Percentiles rank a stretch among this genome's conserved stretches.
These are phyloP conservation scores for Hymenopus coronatus DNA, from an alignment of 2,888 invertebrate genomes.

Conservation along the genomic window DNA sequence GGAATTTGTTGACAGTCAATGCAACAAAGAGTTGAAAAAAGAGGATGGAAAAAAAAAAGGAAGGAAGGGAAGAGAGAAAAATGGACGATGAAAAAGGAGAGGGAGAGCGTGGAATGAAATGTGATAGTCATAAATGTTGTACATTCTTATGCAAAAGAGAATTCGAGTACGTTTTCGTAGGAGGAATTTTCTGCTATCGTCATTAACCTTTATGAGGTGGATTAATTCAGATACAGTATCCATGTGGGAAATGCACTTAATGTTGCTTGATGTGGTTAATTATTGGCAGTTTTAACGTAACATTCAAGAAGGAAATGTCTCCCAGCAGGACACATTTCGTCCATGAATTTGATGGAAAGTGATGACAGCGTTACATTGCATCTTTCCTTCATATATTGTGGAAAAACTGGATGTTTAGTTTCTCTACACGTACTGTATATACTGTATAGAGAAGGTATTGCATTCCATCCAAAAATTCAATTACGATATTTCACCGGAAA, in stretches of 20 bases:
- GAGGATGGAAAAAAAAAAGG: neutral
- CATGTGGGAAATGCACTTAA: neutral
- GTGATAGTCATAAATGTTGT: neutral
- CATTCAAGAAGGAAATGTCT: no score
- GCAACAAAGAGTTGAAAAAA: neutral
- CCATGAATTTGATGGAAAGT: no score
- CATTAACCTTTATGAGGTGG: neutral
- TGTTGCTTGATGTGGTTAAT: no score
- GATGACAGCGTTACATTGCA: no score
- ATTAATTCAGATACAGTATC: neutral
- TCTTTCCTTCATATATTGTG: no score
- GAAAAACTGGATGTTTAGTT: no score
- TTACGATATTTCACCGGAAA: no score
- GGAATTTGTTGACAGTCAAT: conserved; percentile 15
- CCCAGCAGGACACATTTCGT: no score
- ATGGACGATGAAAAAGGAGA: neutral
- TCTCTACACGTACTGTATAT: no score
- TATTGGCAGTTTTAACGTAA: no score
- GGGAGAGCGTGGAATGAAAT: neutral
- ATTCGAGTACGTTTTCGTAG: neutral
- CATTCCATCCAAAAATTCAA: no score
- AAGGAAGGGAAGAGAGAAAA: neutral
- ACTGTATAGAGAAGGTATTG: no score
- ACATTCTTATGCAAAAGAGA: neutral
- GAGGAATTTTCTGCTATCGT: neutral